Evolutionary conservation across 1,140 invertebrate genomes (phyloP), one percentile per base, ranked within the genome.

Genomic region (Chrysomallon squamiferum): DNA sequence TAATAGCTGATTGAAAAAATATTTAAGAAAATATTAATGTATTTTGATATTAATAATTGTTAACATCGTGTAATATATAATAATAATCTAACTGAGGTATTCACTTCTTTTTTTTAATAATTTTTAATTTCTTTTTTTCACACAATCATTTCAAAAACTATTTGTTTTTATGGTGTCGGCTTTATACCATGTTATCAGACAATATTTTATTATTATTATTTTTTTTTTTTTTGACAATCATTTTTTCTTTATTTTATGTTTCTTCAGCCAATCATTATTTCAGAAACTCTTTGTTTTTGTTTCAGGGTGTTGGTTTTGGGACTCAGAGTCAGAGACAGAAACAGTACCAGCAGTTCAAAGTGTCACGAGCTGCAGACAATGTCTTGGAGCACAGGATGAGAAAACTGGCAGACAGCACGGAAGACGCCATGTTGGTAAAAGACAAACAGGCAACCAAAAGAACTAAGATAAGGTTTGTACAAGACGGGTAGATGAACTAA

Each of bases 301-400:
- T 35, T 27, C 65, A 79, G 73, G 92, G 92, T 25, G 81, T 92
- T 13, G 93, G 93, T 0, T 80, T 88, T 59, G 94, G 93, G 0
- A 92, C 91, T 7, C 92, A 91, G 0, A 90, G 87, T 58, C 91
- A 94, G 83, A 84, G 93, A 59, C 87, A 94, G 75, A 91, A 90
- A 68, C 91, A 94, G 74, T 92, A 91, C 83, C 83, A 88, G 15
- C 89, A 91, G 77, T 86, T 89, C 50, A 86, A 89, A 73, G 92
- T 92, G 0, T 87, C 89, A 68, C 90, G 89, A 82, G 93, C 93
- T 1, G 87, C 90, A 2, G 89, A 91, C 57, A 92, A 92, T 76
- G 89, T 95, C 0, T 87, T 91, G 73, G 90, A 94, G 61, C 92
- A 94, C 74, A 86, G 91, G 62, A 83, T 93, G 1, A 86, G 90